These are phyloP conservation scores for Dryas iulia DNA, from an alignment of 1,140 invertebrate species.

Conservation along the genomic window DNA sequence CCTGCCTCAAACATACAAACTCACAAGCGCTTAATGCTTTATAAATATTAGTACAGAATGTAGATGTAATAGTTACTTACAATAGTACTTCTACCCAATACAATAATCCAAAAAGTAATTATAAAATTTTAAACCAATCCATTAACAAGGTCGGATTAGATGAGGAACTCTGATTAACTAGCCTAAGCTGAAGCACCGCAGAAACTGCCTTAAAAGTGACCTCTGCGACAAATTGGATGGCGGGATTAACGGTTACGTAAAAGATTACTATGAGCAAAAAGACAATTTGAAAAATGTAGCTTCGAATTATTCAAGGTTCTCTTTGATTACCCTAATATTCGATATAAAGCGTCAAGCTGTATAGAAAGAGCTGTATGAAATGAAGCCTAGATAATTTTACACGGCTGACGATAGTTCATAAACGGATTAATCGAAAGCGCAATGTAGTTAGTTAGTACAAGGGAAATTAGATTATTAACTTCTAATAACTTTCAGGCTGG, in stretches of 20 bases:
- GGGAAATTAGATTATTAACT: conserved; percentile 10
- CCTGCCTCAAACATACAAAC: no score
- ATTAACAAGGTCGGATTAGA: background rate
- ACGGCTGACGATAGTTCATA: background rate
- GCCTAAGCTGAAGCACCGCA: background rate
- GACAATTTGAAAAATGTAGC: background rate
- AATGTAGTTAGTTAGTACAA: conserved; percentile 1
- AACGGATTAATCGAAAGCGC: background rate
- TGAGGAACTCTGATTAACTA: background rate
- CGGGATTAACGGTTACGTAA: background rate
- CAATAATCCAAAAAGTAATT: background rate
- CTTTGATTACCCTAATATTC: no score
- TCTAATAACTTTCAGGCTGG: conserved; percentile 71
- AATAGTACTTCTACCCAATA: background rate
- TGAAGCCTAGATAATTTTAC: no score
- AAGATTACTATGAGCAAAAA: background rate
- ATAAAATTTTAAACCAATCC: background rate
- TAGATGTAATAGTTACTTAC: background rate
- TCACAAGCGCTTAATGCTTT: no score
- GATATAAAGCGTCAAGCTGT: no score
- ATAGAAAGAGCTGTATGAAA: no score
- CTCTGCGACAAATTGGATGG: background rate
- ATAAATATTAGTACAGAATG: no score
- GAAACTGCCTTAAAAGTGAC: background rate
- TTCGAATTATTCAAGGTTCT: background rate